These are phyloP conservation scores for Chloromyia formosa DNA, from an alignment of 2,888 invertebrate species.

Conservation along the genomic window DNA sequence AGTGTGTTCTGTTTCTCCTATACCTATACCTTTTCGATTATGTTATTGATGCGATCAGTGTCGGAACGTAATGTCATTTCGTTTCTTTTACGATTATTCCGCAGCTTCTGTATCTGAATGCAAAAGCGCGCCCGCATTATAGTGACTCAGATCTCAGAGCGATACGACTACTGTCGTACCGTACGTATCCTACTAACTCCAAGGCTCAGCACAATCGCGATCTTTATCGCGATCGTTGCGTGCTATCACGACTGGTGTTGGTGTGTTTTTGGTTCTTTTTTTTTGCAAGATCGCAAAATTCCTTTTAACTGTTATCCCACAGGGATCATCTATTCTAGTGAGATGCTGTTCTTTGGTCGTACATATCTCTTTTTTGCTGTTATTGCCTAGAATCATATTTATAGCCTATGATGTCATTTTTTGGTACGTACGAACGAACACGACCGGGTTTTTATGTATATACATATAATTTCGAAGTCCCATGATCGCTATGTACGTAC, in stretches of 20 bases:
- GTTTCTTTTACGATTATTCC: constrained; percentile 12
- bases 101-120: constrained; percentile 29
- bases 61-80: constrained; percentile 26
- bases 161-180: no score
- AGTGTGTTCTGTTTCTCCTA: no score
- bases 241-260: no score
- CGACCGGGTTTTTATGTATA: no score
- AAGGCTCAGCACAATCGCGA: no score
- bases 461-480: no score
- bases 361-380: not conserved
- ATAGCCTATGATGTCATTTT: constrained; percentile 34
- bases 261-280: no score
- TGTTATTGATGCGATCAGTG: constrained; percentile 25
- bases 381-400: constrained; percentile 11
- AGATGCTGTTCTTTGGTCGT: not conserved
- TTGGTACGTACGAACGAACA: not conserved
- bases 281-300: constrained; percentile 31
- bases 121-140: no score
- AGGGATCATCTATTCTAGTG: constrained; percentile 37
- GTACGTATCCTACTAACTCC: no score
- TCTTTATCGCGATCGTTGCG: no score
- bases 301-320: constrained; percentile 36
- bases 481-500: no score
- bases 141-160: no score
- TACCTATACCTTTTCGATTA: not conserved